Evolutionary conservation across 2,888 invertebrate species (phyloP).

Genomic region (Panorpa germanica): DNA sequence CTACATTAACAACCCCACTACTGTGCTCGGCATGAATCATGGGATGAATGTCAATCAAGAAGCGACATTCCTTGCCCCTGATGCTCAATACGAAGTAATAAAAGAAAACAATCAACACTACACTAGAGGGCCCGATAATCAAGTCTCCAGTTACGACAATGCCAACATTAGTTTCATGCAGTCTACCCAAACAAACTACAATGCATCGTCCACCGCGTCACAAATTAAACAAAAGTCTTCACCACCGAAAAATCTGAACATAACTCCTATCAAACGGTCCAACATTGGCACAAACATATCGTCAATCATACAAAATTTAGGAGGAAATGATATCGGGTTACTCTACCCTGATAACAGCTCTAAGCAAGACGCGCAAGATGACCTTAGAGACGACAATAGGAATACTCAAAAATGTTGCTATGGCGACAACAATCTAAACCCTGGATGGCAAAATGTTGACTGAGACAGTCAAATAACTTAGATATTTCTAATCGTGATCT

Average conservation of each 20-base stretch:
- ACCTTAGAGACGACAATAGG: no score
- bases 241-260: slow-evolving; percentile 16
- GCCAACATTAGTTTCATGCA: background rate
- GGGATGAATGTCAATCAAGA: no score
- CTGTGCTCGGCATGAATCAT: no score
- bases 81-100: slow-evolving; percentile 42
- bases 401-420: no score
- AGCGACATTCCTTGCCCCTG: slow-evolving; percentile 30
- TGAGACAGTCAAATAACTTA: no score
- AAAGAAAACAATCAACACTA: slow-evolving; percentile 21
- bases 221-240: slow-evolving; percentile 12
- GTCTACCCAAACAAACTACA: background rate
- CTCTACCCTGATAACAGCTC: slow-evolving; percentile 20
- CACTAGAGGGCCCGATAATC: slow-evolving; percentile 11
- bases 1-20: no score
- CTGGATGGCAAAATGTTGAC: no score
- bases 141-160: slow-evolving; percentile 3
- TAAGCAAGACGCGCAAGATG: no score
- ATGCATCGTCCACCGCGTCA: slow-evolving; percentile 7
- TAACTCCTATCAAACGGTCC: slow-evolving; percentile 21
- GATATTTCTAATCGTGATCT: no score
- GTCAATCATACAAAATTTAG: slow-evolving; percentile 27
- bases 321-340: slow-evolving; percentile 24
- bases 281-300: slow-evolving; percentile 26
- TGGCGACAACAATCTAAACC: no score